Conservation (phyloP, 1,140 invertebrate species). For the Rhyacophila brunnea region DNA sequence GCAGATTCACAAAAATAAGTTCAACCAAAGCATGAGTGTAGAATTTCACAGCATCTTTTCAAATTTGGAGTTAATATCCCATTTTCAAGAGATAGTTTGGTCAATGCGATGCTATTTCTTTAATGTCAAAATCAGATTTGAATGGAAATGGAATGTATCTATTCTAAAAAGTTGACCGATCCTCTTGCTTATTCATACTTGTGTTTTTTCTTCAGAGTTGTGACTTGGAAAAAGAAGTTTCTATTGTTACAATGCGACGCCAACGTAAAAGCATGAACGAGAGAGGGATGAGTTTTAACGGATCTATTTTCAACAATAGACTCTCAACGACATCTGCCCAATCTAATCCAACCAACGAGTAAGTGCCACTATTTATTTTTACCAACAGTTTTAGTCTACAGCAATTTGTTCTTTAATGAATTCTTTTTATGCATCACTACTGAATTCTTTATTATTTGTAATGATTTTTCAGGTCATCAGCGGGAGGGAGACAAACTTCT, state of each 20-base stretch:
- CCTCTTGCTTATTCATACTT: no score
- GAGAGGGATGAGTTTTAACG: slow-evolving; percentile 7
- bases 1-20: no score
- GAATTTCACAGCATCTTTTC: no score
- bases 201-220: slow-evolving; percentile 50
- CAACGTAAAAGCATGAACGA: slow-evolving; percentile 40
- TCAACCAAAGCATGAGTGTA: no score
- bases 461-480: slow-evolving; percentile 18
- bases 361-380: slow-evolving; percentile 37
- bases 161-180: no score
- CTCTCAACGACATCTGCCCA: slow-evolving; percentile 38
- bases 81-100: no score
- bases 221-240: slow-evolving; percentile 60
- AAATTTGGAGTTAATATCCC: no score
- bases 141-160: no score
- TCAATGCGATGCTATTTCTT: no score
- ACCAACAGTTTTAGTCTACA: no score
- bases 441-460: neutral
- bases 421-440: neutral
- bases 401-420: neutral
- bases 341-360: slow-evolving; percentile 46
- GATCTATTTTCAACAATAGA: slow-evolving; percentile 39
- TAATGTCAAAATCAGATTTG: no score
- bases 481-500: slow-evolving; percentile 23
- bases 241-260: slow-evolving; percentile 55